Percentiles rank a stretch among this genome's conserved stretches.
phyloP scores from a whole-genome alignment of 92 coral and sea anemone species.

The Paramuricea clavata region DNA sequence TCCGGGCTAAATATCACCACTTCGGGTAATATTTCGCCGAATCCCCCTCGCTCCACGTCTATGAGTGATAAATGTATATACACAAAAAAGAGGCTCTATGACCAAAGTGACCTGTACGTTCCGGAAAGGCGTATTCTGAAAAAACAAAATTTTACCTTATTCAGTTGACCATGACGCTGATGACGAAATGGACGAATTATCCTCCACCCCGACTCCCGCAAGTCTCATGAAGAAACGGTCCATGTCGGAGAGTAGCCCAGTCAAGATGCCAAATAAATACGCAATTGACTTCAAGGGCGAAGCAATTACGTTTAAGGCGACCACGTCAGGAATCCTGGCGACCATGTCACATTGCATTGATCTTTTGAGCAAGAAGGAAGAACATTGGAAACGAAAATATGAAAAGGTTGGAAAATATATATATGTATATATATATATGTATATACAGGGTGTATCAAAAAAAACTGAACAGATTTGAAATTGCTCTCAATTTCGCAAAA shows the following conservation, averaged over 20 bases:
- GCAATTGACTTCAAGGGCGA: conserved; percentile 96
- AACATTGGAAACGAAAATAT: conserved; percentile 89
- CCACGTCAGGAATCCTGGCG: conserved; percentile 94
- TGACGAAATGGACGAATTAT: conserved; percentile 99
- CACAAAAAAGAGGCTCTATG: no score
- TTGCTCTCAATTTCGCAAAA: no score
- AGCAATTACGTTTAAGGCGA: conserved; percentile 96
- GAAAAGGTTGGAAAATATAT: conserved; percentile 75
- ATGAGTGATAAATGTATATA: no score
- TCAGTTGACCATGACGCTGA: conserved; percentile 97
- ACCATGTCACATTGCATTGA: conserved; percentile 96
- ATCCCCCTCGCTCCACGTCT: no score
- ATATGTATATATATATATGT: no score
- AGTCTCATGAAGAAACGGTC: conserved; percentile 49
- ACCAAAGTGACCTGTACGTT: no score
- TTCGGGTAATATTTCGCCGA: no score
- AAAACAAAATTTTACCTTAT: neutral
- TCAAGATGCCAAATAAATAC: conserved; percentile 51
- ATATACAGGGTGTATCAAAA: no score
- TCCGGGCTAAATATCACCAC: no score
- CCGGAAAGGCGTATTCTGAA: no score
- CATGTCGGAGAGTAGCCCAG: conserved; percentile 70
- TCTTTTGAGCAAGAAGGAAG: conserved; percentile 91
- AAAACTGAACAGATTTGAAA: no score
- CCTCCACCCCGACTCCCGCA: conserved; percentile 94